phyloP scores from a whole-genome alignment of 1,140 invertebrate species.

The Drosophila littoralis region DNA sequence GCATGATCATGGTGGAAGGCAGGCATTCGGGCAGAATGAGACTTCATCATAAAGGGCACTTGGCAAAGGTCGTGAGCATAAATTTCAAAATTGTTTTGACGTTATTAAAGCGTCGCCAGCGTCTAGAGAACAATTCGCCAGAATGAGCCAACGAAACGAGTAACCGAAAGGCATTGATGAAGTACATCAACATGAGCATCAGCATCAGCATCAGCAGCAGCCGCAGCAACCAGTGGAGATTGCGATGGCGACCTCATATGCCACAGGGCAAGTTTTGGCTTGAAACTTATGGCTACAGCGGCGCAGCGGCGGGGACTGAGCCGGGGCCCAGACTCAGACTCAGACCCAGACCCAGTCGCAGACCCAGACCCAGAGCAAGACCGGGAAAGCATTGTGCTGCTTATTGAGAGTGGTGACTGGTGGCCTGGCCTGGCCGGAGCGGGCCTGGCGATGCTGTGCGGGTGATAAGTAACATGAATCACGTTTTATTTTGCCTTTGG shows the following conservation, averaged over 20 bases:
- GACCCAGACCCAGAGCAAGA: slow-evolving; percentile 2
- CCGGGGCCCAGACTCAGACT: too few relatives aligned
- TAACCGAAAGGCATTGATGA: slow-evolving; percentile 62
- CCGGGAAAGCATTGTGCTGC: slow-evolving; percentile 69
- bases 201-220: not conserved
- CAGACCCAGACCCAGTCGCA: too few relatives aligned
- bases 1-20: slow-evolving; percentile 40
- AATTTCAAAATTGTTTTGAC: slow-evolving; percentile 78
- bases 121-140: slow-evolving; percentile 40
- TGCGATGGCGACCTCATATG: slow-evolving; percentile 66
- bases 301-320: not conserved
- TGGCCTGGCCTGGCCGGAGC: not conserved
- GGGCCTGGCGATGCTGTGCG: slow-evolving; percentile 67
- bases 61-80: slow-evolving; percentile 78
- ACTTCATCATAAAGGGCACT: slow-evolving; percentile 42
- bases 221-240: not conserved
- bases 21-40: slow-evolving; percentile 5
- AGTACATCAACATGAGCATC: slow-evolving; percentile 52
- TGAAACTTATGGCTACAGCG: slow-evolving; percentile 46
- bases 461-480: slow-evolving; percentile 83
- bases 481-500: slow-evolving; percentile 81
- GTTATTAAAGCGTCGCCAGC: slow-evolving; percentile 50
- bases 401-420: slow-evolving; percentile 22
- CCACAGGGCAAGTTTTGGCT: slow-evolving; percentile 75
- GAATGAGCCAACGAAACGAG: slow-evolving; percentile 22